Base-by-base conservation (phyloP, 1,140 invertebrate species). In the Leptopilina boulardi region DNA sequence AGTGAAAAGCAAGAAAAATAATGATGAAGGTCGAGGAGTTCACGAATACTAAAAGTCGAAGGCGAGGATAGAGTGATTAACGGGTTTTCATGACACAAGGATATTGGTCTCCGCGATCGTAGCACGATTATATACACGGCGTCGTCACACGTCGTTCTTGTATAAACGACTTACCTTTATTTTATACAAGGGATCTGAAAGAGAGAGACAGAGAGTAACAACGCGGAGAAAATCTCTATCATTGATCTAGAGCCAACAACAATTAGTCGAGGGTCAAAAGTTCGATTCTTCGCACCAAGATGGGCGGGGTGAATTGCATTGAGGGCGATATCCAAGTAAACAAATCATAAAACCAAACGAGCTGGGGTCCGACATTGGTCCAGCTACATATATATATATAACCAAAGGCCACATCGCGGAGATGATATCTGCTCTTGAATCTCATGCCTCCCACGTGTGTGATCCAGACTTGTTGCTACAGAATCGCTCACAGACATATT, bases 221-320 rank as follows among this genome's bases (percentile, higher is more conserved):
- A 9, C 13, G 26, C 23, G 6, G 26, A 11, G 23, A 41, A 77
- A 75, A 75, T 59, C 80, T 76, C 13, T 90, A 91, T 90, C 90
- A 70, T 3, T 51, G 84, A 90, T 90, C 90, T 90, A 90, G 88
- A 90, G 87, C 87, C 89, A 91, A 91, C 90, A 90, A 90, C 87
- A 91, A 91, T 91, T 90, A 91, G 90, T 88, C 83, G 79, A 84
- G 86, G 90, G 90, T 90, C 89, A 90, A 83, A 38, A 89, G 90
- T 90, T 91, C 89, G 89, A 84, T 80, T 51, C 81, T 84, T 76
- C 83, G 80, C 75, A 82, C 82, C 80, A 82, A 80, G 85, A 86
- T 86, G 84, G 86, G 86, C 84, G 86, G 86, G 84, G 80, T 82
- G 70, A 26, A 78, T 84, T 78, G 81, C 83, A 88, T 88, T 82